phyloP scores from a whole-genome alignment of 2,113 vertebrate species.

The Thalassarche chlororhynchos region DNA sequence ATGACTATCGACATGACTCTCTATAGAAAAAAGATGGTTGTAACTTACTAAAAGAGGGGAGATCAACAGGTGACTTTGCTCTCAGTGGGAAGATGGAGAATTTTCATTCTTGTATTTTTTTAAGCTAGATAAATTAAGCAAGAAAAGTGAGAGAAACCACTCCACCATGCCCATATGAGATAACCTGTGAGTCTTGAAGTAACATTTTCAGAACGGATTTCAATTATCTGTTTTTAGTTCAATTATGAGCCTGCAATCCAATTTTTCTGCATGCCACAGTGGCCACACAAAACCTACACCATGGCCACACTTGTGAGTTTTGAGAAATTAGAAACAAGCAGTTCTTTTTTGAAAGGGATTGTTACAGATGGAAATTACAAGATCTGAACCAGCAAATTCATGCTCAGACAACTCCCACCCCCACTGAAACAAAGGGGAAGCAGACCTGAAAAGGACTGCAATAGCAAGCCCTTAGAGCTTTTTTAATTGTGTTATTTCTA shows the following conservation, averaged over 20 bases:
- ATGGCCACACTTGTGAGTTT: not conserved
- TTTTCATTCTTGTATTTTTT: not conserved
- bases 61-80: not conserved
- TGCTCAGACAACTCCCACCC: not conserved
- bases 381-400: not conserved
- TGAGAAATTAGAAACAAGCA: not conserved
- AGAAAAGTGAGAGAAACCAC: not conserved
- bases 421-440: not conserved
- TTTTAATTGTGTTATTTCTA: not conserved
- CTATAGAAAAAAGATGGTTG: not conserved
- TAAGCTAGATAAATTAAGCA: not conserved
- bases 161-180: not conserved
- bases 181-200: not conserved
- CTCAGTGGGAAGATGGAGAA: not conserved
- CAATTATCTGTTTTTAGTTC: not conserved
- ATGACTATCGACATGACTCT: not conserved
- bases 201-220: not conserved
- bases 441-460: not conserved
- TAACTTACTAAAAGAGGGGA: not conserved
- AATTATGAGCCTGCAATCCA: not conserved
- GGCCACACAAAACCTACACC: not conserved
- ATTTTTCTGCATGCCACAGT: not conserved
- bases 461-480: not conserved
- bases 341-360: not conserved
- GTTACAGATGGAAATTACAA: not conserved